Conservation (phyloP, 1,140 invertebrate species). For the Anadara kagoshimensis region DNA sequence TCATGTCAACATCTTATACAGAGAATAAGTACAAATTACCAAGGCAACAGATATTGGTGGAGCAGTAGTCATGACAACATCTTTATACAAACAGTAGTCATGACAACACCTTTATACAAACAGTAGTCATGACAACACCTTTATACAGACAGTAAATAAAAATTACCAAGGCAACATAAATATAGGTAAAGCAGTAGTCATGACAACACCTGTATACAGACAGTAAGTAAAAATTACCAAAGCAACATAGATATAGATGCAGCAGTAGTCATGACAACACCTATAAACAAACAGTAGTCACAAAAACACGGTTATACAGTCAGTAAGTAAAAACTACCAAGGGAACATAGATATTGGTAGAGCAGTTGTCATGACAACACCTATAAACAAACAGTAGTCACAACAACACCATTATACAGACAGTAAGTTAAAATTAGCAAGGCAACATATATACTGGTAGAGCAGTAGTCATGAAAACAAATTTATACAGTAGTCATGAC, state of each 20-base stretch:
- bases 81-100: constrained; percentile 96
- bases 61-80: constrained; percentile 72
- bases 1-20: constrained; percentile 92
- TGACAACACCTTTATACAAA: constrained; percentile 96
- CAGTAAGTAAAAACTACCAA: constrained; percentile 78
- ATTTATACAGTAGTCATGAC: constrained; percentile 97
- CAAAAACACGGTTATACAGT: constrained; percentile 82
- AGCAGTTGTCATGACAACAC: background rate
- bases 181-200: background rate
- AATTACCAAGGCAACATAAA: background rate
- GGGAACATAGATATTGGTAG: background rate
- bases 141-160: constrained; percentile 77
- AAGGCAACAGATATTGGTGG: constrained; percentile 70
- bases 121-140: constrained; percentile 76
- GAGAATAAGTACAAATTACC: too few relatives aligned
- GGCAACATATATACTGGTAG: constrained; percentile 55
- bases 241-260: constrained; percentile 94
- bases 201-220: background rate
- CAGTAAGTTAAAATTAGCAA: constrained; percentile 88
- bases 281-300: constrained; percentile 76
- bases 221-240: constrained; percentile 76
- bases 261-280: constrained; percentile 96
- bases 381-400: background rate
- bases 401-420: constrained; percentile 83
- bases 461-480: constrained; percentile 72